phyloP scores from a whole-genome alignment of 2,113 vertebrate genomes.

The Empidonax alnorum region DNA sequence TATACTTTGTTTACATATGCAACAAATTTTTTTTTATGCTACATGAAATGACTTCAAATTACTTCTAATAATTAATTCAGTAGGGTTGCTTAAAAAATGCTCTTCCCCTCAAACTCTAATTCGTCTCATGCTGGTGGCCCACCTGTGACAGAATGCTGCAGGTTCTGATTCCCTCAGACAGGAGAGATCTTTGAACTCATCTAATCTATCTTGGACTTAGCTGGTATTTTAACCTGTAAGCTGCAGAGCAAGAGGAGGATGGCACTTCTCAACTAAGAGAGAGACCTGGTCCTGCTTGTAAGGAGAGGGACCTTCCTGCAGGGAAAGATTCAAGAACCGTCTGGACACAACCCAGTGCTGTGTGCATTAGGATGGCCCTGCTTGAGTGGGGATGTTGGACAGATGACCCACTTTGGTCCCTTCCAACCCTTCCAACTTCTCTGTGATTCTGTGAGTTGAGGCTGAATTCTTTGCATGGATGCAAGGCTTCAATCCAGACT shows the following conservation, averaged over 20 bases:
- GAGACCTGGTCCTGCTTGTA: not conserved
- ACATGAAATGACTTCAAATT: not conserved
- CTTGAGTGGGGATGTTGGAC: not conserved
- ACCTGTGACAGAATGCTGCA: not conserved
- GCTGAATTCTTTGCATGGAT: not conserved
- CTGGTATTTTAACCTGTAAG: not conserved
- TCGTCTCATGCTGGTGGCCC: not conserved
- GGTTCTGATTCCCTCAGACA: not conserved
- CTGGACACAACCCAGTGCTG: not conserved
- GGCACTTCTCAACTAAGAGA: not conserved
- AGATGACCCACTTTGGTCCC: not conserved
- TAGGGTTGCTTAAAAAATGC: not conserved
- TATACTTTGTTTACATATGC: not conserved
- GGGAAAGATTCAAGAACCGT: not conserved
- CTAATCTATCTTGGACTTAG: not conserved
- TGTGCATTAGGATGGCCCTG: not conserved
- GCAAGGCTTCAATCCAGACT: not conserved
- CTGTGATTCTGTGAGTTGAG: not conserved
- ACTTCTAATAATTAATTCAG: not conserved
- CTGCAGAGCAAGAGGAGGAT: not conserved
- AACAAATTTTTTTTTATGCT: not conserved
- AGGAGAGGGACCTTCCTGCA: not conserved
- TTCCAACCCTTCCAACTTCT: not conserved
- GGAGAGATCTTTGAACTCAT: not conserved
- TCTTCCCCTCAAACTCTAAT: not conserved